Evolutionary conservation across 2,888 invertebrate genomes (phyloP), one percentile per base, ranked within the genome.

Genomic region (Drosophila lacicola): DNA sequence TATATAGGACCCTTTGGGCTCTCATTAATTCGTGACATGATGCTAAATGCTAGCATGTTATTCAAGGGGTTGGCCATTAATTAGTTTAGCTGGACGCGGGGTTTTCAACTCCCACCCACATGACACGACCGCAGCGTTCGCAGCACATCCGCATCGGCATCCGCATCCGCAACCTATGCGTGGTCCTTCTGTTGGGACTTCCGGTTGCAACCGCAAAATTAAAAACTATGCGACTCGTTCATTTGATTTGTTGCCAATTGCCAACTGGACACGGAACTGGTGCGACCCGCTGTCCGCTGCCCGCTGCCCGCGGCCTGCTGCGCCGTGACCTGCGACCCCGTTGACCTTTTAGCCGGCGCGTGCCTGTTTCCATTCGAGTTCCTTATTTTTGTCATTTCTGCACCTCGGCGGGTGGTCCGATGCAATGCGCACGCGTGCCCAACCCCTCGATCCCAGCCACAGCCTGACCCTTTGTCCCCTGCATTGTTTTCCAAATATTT

Each of bases 331-430:
- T 51, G 29, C 39, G 49, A n/a, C 56, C 14, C 39, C 33, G 74
- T 67, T 77, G 80, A 77, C 77, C 77, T 80, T 80, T 78, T 68
- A 37, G 49, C 60, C 57, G 77, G 64, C 77, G 77, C 77, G 80
- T 80, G 78, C 66, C 80, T 51, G 53, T 69, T 68, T 51, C 66
- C 77, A 74, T 77, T 75, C 71, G 25, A 46, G 29, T 46, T 46
- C 19, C 13, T 37, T 29, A 19, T 11, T 29, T 61, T 45, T 19
- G 37, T 29, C 14, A 44, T 54, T 33, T 19, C n/a, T 46, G 58
- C 60, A 10, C 9, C 51, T 21, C 64, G 41, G 13, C 51, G 61
- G 60, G 60, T 60, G 65, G 65, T 65, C 65, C 10, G 13, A 3
- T 9, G 39, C 17, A 41, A 33, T 53, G 53, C 53, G 64, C 57